Evolutionary conservation across 2,797 vertebrate genomes (phyloP), one percentile per base, ranked within the genome.

Genomic region (Tokudaia muenninki): DNA sequence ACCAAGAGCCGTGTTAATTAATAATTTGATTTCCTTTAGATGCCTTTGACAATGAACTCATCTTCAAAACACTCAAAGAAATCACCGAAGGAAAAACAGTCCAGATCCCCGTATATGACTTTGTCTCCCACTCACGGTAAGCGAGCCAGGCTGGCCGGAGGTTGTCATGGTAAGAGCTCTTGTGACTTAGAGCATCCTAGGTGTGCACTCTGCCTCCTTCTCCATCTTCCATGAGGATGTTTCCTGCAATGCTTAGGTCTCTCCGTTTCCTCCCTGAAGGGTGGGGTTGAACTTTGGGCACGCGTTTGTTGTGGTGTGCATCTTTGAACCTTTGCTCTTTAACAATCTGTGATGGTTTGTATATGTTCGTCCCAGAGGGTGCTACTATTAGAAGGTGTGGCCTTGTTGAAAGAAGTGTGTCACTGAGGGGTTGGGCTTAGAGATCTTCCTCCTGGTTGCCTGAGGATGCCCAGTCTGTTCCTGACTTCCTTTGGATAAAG

Each of bases 21-120:
- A 80, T 44, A 3, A 17, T 57, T 61, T 83, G 41, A 2, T 96
- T 91, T 96, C 75, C 83, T 95, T 96, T 98, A 99, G 99, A 99
- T 99, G 99, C 99, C 98, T 99, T 99, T 97, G 99, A 99, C 98
- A 99, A 99, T 75, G 99, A 99, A 97, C 98, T 99, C 97, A 99
- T 99, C 47, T 98, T 99, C 98, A 99, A 99, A 97, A 99, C 99
- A 0, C 99, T 99, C 93, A 98, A 98, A 96, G 99, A 99, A 96
- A 99, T 99, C 97, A 98, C 99, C 1, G 99, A 99, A 96, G 99
- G 99, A 86, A 99, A 99, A 97, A 99, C 99, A 0, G 99, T 99
- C 93, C 99, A 99, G 98, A 99, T 99, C 90, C 99, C 99, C 0
- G 99, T 99, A 92, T 99, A 99, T 94, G 99, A 99, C 98, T 99